Conservation (phyloP, 2,888 invertebrate species). For the Cenopis cana region DNA sequence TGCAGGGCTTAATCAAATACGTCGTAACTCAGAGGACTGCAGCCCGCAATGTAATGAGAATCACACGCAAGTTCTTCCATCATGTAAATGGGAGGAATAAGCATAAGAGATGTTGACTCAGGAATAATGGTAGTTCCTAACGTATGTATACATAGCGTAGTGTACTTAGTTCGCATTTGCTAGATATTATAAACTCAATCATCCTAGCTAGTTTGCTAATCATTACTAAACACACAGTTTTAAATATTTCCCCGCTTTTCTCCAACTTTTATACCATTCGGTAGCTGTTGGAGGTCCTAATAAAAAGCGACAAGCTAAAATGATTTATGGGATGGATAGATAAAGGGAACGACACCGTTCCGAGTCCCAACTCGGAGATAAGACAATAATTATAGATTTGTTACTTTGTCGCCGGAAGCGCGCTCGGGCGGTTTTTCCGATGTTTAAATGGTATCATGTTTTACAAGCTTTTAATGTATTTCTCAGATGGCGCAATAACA, state of each 20-base stretch:
- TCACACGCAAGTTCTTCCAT: no score
- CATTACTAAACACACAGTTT: no score
- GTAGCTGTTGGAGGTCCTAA: slow-evolving; percentile 63
- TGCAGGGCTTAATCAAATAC: no score
- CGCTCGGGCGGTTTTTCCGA: neutral
- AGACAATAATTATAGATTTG: slow-evolving; percentile 75
- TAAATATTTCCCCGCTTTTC: neutral
- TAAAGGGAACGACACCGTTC: slow-evolving; percentile 73
- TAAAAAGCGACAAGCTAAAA: slow-evolving; percentile 79
- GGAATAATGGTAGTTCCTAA: no score
- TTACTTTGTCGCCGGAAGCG: slow-evolving; percentile 60
- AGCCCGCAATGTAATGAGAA: no score
- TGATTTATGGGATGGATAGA: slow-evolving; percentile 78
- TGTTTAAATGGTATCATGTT: neutral
- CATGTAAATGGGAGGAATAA: no score
- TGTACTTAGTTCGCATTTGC: no score
- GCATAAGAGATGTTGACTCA: no score
- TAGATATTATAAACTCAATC: no score
- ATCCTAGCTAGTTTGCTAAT: no score
- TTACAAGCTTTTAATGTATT: neutral
- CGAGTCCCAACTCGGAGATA: slow-evolving; percentile 61
- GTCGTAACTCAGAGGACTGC: no score
- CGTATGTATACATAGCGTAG: no score
- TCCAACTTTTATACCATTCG: slow-evolving; percentile 48
- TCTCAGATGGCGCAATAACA: neutral